Evolutionary conservation across 2,888 invertebrate species (phyloP).

Genomic region (Drosophila pegasa): DNA sequence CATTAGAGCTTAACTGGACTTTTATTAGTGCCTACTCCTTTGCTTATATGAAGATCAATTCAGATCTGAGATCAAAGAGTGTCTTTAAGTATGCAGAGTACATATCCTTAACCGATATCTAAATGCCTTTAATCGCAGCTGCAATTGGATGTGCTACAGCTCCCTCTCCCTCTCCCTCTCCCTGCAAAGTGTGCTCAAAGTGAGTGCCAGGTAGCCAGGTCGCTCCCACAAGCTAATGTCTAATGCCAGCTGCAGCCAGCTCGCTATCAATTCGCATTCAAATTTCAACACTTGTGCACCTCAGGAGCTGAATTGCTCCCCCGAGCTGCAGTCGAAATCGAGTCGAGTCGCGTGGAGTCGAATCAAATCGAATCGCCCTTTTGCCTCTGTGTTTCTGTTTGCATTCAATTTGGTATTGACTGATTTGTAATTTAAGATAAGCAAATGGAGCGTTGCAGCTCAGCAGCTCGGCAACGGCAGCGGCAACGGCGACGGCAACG

Average conservation of each 20-base stretch:
- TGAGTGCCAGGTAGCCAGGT: conserved; percentile 27
- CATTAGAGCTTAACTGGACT: too few relatives aligned
- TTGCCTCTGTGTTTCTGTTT: conserved; percentile 59
- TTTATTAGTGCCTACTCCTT: too few relatives aligned
- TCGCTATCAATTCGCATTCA: conserved; percentile 24
- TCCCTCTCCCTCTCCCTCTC: not conserved
- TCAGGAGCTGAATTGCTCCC: conserved; percentile 37
- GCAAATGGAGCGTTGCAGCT: conserved; percentile 67
- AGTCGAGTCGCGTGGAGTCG: not conserved
- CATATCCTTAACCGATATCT: conserved; percentile 32
- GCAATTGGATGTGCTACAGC: conserved; percentile 21
- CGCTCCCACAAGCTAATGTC: not conserved
- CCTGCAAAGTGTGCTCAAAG: conserved; percentile 30
- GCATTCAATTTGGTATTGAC: conserved; percentile 76
- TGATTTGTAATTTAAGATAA: conserved; percentile 81
- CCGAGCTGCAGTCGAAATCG: conserved; percentile 23
- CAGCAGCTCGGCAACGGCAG: conserved; percentile 14
- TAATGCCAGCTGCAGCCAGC: conserved; percentile 4
- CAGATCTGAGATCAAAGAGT: not conserved
- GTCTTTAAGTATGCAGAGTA: conserved; percentile 8
- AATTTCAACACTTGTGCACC: conserved; percentile 43
- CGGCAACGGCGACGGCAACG: conserved; percentile 51
- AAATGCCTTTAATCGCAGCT: conserved; percentile 35
- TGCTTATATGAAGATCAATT: too few relatives aligned
- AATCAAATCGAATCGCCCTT: conserved; percentile 14